A percentile compares a stretch with the other conserved stretches of the same genome.
These are phyloP conservation scores for Dasyornis broadbenti DNA, from an alignment of 2,113 vertebrate species.

Conservation along the genomic window DNA sequence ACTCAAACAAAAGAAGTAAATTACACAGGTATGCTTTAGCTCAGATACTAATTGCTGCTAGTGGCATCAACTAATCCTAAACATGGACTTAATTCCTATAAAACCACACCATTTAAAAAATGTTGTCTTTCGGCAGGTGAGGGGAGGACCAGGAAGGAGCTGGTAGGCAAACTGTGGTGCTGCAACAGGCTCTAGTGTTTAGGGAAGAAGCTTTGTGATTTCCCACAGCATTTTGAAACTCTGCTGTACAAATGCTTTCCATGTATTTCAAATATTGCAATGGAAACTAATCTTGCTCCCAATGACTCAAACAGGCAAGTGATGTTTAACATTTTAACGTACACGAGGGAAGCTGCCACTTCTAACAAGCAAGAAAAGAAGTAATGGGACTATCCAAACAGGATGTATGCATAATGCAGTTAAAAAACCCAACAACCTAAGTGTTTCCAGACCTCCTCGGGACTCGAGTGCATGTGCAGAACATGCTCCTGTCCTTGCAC, in stretches of 20 bases:
- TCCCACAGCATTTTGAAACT: not conserved
- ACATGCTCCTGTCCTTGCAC: not conserved
- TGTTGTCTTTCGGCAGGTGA: not conserved
- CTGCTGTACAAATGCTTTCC: not conserved
- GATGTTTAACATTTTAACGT: not conserved
- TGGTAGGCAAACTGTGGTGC: fast-evolving
- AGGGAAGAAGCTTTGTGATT: not conserved
- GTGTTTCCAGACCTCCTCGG: not conserved
- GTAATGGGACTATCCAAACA: not conserved
- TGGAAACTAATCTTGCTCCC: not conserved
- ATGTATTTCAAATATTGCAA: not conserved
- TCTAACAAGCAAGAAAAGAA: not conserved
- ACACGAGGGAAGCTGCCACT: not conserved
- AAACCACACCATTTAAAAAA: not conserved
- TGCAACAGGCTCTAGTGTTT: not conserved
- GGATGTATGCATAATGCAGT: not conserved
- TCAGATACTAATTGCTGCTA: not conserved
- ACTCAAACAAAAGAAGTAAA: not conserved
- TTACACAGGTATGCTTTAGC: not conserved
- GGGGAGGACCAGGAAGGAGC: not conserved
- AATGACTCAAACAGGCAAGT: not conserved
- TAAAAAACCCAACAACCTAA: not conserved
- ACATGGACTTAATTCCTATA: not conserved
- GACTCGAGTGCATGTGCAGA: not conserved
- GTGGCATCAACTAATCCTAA: not conserved